Base-by-base conservation (phyloP, 2,888 invertebrate species). In the Dascillus cervinus region DNA sequence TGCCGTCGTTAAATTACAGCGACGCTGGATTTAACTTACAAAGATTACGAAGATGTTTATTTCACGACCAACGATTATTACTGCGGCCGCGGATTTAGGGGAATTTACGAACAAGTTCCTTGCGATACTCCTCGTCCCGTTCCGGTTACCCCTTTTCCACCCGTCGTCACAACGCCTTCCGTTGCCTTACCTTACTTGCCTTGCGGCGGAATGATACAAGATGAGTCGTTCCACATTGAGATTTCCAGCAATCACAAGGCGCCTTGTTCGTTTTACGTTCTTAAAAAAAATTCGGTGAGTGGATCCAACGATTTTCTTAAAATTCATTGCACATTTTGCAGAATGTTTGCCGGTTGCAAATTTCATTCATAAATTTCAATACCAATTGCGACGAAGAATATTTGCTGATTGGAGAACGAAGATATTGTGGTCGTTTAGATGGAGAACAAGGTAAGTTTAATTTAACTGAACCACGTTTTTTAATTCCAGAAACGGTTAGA, bases 31-130 rank as follows among this genome's bases (percentile, higher is more conserved):
- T 43, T 62, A 28, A 49, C 52, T 17, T 44, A 40, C 25, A 47
- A 44, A 11, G 24, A 49, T 21, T 50, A 46, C 37, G 54, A 60
- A 30, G 64, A 67, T 26, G 37, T 69, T 29, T 49, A 48, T 32
- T 68, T 71, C 40, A 50, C 58, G 13, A 58, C 65, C 1, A 64
- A 66, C 39, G 38, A 44, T 14, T 52, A 46, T 22, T 56, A 55
- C 19, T 60, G 62, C 40, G 62, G 63, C 23, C 56, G 63, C 39
- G 71, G 70, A 21, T 70, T 70, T 46, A 59, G 52, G 21, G 62
- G 58, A 11, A 52, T 53, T 17, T 70, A 64, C 40, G 57, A 63
- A 34, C 67, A 69, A 46, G 53, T 62, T 44, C 54, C 56, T 1
- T 65, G 65, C 41, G 31, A 32, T 24, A 12, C 4, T 6, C 27